These are phyloP conservation scores for Phylloscopus trochilus DNA, from an alignment of 2,113 vertebrate species.

Conservation along the genomic window DNA sequence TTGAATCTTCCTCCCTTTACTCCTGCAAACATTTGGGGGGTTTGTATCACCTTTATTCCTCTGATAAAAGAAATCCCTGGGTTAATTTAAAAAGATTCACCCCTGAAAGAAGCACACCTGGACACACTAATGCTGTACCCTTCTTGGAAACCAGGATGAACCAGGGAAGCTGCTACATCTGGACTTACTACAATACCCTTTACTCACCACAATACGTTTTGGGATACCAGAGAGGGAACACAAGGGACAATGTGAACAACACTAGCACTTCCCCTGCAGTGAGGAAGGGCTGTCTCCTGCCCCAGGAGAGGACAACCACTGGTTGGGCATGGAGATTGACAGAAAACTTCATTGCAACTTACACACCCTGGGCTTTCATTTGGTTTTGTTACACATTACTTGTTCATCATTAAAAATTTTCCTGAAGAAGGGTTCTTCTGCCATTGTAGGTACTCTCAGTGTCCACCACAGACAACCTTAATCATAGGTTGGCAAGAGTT, in stretches of 20 bases:
- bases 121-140: neutral
- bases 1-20: neutral
- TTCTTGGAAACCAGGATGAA: neutral
- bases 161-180: fast-evolving
- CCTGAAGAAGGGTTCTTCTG: neutral
- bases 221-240: neutral
- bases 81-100: neutral
- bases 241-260: neutral
- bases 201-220: fast-evolving
- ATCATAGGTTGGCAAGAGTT: neutral
- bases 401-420: neutral
- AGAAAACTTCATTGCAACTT: neutral
- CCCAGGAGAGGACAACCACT: neutral
- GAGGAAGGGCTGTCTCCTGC: neutral
- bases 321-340: neutral
- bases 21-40: neutral
- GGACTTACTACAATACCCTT: fast-evolving
- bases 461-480: neutral
- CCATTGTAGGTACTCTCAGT: neutral
- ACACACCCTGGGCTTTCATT: neutral
- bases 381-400: neutral
- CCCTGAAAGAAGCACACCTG: neutral
- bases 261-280: fast-evolving
- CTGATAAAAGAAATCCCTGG: neutral
- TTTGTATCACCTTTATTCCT: neutral